Conservation (phyloP, 2,888 invertebrate genomes). For the Barypeithes pellucidus region DNA sequence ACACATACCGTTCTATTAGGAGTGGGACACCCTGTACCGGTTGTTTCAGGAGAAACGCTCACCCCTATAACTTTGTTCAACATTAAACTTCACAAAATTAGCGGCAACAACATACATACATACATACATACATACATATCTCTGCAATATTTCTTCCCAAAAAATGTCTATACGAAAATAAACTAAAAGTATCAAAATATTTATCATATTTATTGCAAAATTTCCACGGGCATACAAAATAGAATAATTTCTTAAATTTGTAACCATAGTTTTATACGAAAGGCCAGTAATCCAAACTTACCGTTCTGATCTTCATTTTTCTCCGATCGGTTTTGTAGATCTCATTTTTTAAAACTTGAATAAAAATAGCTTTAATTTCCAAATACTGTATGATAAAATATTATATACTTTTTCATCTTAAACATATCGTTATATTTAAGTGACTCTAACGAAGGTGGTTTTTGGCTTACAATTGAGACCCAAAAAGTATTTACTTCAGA, state of each 20-base stretch:
- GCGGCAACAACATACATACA: no score
- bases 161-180: no score
- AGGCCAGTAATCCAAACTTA: slow-evolving; percentile 46
- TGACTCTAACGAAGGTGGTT: slow-evolving; percentile 52
- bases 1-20: no score
- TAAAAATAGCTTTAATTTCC: slow-evolving; percentile 65
- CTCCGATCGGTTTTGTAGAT: slow-evolving; percentile 21
- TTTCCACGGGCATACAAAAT: slow-evolving; percentile 17
- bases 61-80: no score
- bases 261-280: slow-evolving; percentile 9
- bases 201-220: not conserved
- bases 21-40: no score
- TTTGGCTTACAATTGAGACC: not conserved
- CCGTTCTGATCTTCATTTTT: not conserved
- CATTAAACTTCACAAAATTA: no score
- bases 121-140: no score
- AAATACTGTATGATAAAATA: slow-evolving; percentile 62
- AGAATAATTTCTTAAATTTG: slow-evolving; percentile 1
- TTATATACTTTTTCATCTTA: slow-evolving; percentile 57
- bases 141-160: no score
- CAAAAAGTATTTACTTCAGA: not conserved
- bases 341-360: slow-evolving; percentile 33
- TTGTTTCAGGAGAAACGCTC: no score
- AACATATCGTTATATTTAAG: slow-evolving; percentile 68
- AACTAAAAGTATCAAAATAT: no score